phyloP scores from a whole-genome alignment of 2,888 invertebrate species.

The Nebria salina region DNA sequence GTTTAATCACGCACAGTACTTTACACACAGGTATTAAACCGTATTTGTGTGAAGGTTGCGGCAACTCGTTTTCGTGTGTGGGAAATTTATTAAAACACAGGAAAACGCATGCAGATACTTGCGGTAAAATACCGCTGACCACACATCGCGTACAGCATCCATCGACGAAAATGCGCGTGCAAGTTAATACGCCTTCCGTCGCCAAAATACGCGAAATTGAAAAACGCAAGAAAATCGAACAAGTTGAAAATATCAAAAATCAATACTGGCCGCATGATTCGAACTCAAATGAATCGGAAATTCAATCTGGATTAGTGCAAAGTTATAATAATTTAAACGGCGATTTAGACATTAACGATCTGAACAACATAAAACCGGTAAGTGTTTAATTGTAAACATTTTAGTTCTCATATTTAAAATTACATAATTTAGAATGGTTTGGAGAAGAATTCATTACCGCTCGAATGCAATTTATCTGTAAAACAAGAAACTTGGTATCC shows the following conservation, averaged over 20 bases:
- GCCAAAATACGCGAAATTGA: slow-evolving; percentile 53
- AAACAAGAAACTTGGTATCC: slow-evolving; percentile 36
- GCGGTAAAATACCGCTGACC: slow-evolving; percentile 59
- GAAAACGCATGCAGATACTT: slow-evolving; percentile 62
- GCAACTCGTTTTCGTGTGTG: slow-evolving; percentile 63
- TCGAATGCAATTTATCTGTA: slow-evolving; percentile 19
- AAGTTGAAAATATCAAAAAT: slow-evolving; percentile 8
- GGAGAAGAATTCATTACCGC: slow-evolving; percentile 12
- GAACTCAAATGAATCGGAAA: slow-evolving; percentile 8
- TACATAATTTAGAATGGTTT: neutral
- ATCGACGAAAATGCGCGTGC: slow-evolving; percentile 56
- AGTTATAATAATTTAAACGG: neutral
- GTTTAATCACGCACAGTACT: slow-evolving; percentile 64
- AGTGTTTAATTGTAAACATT: neutral
- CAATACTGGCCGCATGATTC: slow-evolving; percentile 22
- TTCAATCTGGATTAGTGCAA: neutral
- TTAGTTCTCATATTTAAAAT: neutral
- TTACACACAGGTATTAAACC: slow-evolving; percentile 64
- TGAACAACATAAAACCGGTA: neutral
- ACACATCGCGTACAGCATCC: slow-evolving; percentile 56
- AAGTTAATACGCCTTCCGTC: slow-evolving; percentile 56
- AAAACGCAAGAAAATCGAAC: slow-evolving; percentile 48
- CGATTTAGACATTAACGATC: neutral
- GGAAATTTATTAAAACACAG: slow-evolving; percentile 65
- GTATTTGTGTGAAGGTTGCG: slow-evolving; percentile 64